A percentile compares a stretch with the other conserved stretches of the same genome.
Conservation (phyloP, 1,140 invertebrate species). For the Phenacoccus solenopsis region DNA sequence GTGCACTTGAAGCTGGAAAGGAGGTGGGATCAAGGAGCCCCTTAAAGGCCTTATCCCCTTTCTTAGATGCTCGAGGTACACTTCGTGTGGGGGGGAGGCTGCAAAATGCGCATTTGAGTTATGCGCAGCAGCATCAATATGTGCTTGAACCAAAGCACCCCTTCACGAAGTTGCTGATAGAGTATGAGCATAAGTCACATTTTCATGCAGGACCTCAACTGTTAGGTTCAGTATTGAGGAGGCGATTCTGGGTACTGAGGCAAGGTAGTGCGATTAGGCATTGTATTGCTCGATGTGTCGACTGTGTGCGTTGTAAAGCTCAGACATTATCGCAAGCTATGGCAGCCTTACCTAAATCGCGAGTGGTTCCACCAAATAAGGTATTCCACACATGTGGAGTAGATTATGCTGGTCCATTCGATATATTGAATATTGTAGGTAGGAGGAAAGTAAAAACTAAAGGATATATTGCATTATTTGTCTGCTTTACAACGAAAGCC, state of each 20-base stretch:
- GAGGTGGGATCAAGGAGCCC: too few species aligned
- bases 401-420: too few species aligned
- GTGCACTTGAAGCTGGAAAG: too few species aligned
- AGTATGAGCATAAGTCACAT: neutral
- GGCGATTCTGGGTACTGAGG: neutral
- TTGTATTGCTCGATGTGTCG: neutral
- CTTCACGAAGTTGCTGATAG: neutral
- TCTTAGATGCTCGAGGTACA: too few species aligned
- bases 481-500: too few species aligned
- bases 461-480: too few species aligned
- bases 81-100: too few species aligned
- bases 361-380: too few species aligned
- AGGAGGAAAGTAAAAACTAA: slow-evolving; percentile 20
- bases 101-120: neutral
- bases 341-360: too few species aligned
- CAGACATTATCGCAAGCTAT: neutral
- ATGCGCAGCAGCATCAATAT: neutral
- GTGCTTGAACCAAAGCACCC: neutral
- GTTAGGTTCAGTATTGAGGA: neutral
- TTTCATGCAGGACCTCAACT: slow-evolving; percentile 12
- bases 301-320: neutral
- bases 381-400: too few species aligned
- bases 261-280: neutral
- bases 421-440: neutral
- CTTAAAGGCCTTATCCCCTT: too few species aligned